These are phyloP conservation scores for Horisme vitalbata DNA, from an alignment of 2,888 invertebrate genomes.

Conservation along the genomic window DNA sequence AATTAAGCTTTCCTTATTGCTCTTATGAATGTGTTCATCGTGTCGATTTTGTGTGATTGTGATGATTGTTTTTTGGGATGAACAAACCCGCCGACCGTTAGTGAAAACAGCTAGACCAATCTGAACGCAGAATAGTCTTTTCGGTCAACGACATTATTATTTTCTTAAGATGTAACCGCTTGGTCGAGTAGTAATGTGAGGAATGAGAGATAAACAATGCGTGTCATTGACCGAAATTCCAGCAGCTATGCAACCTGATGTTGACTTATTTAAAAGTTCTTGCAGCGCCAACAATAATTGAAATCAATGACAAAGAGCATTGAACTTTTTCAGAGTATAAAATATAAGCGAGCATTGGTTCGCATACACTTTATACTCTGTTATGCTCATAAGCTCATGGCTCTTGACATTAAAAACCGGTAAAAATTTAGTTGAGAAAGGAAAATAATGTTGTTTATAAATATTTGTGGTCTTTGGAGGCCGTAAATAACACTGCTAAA, in stretches of 20 bases:
- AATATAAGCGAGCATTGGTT: no score
- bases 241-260: no score
- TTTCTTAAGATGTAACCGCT: no score
- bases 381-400: constrained; percentile 3
- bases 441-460: constrained; percentile 19
- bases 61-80: constrained; percentile 55
- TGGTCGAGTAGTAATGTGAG: no score
- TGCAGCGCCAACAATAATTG: no score
- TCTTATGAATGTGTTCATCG: constrained; percentile 64
- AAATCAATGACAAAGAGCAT: constrained; percentile 22
- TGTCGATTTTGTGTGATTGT: constrained; percentile 61
- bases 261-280: no score
- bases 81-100: constrained; percentile 74
- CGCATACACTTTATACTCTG: no score
- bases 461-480: constrained; percentile 13
- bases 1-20: constrained; percentile 66
- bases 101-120: no score
- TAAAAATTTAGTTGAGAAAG: constrained; percentile 20
- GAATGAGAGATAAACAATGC: no score
- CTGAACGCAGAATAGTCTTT: no score
- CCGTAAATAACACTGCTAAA: constrained; percentile 23
- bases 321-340: constrained; percentile 38
- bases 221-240: no score
- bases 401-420: constrained; percentile 23
- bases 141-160: no score